Evolutionary conservation across 1,140 invertebrate genomes (phyloP).

Genomic region (Papilio helenus): DNA sequence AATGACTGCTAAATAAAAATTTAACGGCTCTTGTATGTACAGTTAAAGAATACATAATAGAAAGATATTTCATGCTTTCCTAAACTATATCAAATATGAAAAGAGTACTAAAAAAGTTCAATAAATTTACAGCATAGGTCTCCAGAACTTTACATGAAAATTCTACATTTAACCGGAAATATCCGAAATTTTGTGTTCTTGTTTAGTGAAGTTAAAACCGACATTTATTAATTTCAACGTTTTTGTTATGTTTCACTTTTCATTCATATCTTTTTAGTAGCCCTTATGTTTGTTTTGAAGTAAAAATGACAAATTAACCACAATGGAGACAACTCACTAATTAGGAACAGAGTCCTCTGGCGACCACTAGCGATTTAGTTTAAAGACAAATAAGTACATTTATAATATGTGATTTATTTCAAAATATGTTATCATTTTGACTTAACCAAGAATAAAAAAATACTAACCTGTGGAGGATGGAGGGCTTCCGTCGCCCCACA

Average conservation of each 20-base stretch:
- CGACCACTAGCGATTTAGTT: background rate
- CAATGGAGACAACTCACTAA: background rate
- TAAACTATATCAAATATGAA: no score
- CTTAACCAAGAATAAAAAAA: no score
- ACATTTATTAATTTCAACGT: background rate
- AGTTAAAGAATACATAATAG: background rate
- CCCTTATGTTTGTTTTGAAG: no score
- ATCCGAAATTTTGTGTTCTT: background rate
- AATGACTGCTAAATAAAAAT: background rate
- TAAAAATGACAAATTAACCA: background rate
- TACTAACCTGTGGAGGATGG: no score
- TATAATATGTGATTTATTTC: no score
- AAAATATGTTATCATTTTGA: background rate
- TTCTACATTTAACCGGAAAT: background rate
- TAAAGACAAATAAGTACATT: background rate
- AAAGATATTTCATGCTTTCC: no score
- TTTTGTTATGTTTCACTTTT: no score
- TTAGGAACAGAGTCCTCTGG: background rate
- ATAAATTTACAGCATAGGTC: background rate
- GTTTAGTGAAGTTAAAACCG: background rate
- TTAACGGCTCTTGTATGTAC: background rate
- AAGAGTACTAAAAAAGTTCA: no score
- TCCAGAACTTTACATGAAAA: background rate
- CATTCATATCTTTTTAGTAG: no score
- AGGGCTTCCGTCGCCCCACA: no score